Evolutionary conservation across 2,888 invertebrate genomes (phyloP), one percentile per base, ranked within the genome.

Genomic region (Drosophila buzzatii): DNA sequence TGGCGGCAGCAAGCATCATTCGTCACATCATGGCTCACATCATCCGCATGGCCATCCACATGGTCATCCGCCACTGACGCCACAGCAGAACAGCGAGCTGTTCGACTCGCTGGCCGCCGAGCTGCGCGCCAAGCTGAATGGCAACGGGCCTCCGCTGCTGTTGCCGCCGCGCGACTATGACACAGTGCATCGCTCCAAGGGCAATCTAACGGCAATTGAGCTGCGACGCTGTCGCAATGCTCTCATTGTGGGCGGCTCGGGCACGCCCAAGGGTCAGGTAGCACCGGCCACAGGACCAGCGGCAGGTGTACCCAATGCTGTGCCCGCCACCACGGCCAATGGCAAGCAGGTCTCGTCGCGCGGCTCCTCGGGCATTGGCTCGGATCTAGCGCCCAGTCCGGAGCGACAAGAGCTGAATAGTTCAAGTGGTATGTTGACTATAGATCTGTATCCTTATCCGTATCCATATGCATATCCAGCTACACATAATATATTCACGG

Each of bases 81-180:
- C 85, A 9, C 94, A 91, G 91, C 93, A 94, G 85, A 94, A 97
- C 33, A 95, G 97, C 31, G 96, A 96, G 71, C 94, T 98, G 10
- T 98, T 98, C 92, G 98, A 98, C 92, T 98, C 98, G 44, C 94
- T 99, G 77, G 98, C 98, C 2, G 98, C 98, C 0, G 99, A 99
- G 91, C 93, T 99, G 79, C 95, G 98, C 81, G 96, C 96, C 67
- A 96, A 97, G 91, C 93, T 97, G 53, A 93, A 93, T 73, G 93
- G 93, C 92, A 95, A 94, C 90, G 95, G 94, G 91, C 95, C 92
- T 92, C 98, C 98, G 0, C 95, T 99, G 60, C 94, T 99, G 27
- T 94, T 99, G 72, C 99, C 99, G 0, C 98, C 99, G 0, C 95
- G 98, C 35, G 99, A 99, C 93, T 99, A 99, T 94, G 98, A 99